Conservation (phyloP, 1,140 invertebrate species). For the Neodiprion lecontei region DNA sequence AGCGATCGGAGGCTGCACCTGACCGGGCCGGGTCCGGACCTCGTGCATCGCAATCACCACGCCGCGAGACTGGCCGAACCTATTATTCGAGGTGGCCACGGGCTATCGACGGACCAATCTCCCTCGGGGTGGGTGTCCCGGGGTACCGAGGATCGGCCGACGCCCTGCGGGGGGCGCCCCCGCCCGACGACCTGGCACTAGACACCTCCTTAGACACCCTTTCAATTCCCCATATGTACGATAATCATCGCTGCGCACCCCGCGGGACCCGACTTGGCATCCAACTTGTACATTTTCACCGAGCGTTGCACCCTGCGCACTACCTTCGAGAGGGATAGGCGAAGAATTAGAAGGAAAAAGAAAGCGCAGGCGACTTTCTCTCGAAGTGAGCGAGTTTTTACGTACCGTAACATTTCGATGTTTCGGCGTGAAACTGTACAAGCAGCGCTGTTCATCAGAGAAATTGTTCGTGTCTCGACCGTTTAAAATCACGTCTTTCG, state of each 20-base stretch:
- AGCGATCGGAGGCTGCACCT: conserved; percentile 40
- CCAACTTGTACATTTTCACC: background rate
- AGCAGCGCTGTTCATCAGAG: too few relatives aligned
- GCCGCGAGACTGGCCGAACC: conserved; percentile 29
- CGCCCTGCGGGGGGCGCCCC: conserved; percentile 42
- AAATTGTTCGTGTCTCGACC: too few relatives aligned
- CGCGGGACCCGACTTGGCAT: background rate
- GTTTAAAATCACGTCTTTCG: too few relatives aligned
- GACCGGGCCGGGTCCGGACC: conserved; percentile 18
- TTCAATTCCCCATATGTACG: conserved; percentile 58
- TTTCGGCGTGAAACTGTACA: too few relatives aligned
- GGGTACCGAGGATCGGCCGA: conserved; percentile 40
- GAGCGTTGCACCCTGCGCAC: too few relatives aligned
- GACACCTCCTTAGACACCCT: conserved; percentile 58
- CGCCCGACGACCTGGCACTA: conserved; percentile 34
- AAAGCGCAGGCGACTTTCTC: too few relatives aligned
- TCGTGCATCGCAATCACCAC: background rate
- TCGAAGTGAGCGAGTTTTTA: too few relatives aligned
- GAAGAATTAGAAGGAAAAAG: too few relatives aligned
- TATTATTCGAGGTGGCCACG: conserved; percentile 46
- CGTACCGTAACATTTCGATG: too few relatives aligned
- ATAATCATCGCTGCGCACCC: conserved; percentile 48
- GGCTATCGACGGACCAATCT: conserved; percentile 46
- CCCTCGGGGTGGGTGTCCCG: conserved; percentile 45
- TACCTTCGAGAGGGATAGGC: too few relatives aligned